phyloP scores from a whole-genome alignment of 2,888 invertebrate genomes.

The Leptopterna dolabrata region DNA sequence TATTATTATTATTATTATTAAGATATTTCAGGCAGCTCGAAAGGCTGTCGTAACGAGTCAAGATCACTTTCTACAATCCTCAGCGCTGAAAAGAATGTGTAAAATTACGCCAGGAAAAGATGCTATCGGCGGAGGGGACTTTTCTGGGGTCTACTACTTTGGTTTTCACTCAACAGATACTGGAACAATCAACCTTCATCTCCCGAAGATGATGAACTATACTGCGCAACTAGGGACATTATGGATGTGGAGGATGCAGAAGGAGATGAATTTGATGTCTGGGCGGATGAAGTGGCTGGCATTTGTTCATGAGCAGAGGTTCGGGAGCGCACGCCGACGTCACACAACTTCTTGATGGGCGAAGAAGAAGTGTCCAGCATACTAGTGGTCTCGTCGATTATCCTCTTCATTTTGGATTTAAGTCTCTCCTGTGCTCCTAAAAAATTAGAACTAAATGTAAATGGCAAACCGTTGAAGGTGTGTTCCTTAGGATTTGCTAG shows the following conservation, averaged over 20 bases:
- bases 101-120: no score
- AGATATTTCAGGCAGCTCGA: no score
- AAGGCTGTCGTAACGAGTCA: no score
- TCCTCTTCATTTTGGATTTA: conserved; percentile 40
- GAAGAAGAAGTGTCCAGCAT: conserved; percentile 32
- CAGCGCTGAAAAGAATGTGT: no score
- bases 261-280: background rate
- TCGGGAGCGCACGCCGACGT: conserved; percentile 31
- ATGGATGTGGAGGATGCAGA: background rate
- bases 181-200: conserved; percentile 24
- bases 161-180: no score
- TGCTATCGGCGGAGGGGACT: no score
- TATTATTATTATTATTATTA: no score
- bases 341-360: conserved; percentile 35
- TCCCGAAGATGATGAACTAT: conserved; percentile 36
- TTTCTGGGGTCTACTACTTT: no score
- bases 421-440: conserved; percentile 38
- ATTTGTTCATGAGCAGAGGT: background rate
- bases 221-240: conserved; percentile 21
- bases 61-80: no score
- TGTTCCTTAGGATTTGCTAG: background rate
- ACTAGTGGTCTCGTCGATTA: conserved; percentile 14
- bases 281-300: background rate
- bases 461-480: no score
- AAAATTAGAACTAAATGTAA: background rate